phyloP scores from a whole-genome alignment of 2,113 vertebrate species.

The Antechinus stuartii region DNA sequence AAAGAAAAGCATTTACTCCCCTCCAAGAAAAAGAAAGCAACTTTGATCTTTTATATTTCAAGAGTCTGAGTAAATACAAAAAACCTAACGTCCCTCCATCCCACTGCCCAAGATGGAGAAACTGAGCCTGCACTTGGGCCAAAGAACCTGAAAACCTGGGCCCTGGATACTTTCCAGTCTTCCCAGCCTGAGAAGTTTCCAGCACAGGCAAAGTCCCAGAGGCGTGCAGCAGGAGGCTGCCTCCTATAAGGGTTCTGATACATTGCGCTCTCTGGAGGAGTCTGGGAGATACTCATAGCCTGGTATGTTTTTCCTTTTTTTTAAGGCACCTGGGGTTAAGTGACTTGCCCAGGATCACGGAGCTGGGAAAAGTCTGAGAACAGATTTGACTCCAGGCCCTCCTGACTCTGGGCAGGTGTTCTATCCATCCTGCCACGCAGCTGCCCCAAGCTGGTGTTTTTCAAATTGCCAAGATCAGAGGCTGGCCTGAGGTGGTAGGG shows the following conservation, averaged over 20 bases:
- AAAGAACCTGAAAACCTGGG: not conserved
- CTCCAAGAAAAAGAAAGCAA: not conserved
- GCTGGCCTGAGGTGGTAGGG: not conserved
- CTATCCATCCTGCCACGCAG: not conserved
- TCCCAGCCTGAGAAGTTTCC: not conserved
- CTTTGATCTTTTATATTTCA: not conserved
- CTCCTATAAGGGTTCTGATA: not conserved
- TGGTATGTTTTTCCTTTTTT: too few species aligned
- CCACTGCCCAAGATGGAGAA: not conserved
- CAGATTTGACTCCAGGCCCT: not conserved
- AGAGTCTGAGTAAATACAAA: not conserved
- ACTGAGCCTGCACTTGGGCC: not conserved
- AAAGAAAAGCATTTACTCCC: not conserved
- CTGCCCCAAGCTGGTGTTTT: not conserved
- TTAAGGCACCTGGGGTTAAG: too few species aligned
- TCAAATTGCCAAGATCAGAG: too few species aligned
- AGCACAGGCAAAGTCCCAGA: not conserved
- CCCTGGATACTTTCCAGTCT: not conserved
- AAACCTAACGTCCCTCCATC: not conserved
- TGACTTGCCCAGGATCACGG: too few species aligned
- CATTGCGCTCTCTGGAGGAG: fast-evolving
- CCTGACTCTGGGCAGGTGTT: not conserved
- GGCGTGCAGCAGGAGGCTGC: not conserved
- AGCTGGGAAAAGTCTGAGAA: too few species aligned
- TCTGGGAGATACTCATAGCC: not conserved